Percentiles rank a stretch among this genome's conserved stretches.
phyloP scores from a whole-genome alignment of 2,888 invertebrate species.

The Rhabditoides inermis region DNA sequence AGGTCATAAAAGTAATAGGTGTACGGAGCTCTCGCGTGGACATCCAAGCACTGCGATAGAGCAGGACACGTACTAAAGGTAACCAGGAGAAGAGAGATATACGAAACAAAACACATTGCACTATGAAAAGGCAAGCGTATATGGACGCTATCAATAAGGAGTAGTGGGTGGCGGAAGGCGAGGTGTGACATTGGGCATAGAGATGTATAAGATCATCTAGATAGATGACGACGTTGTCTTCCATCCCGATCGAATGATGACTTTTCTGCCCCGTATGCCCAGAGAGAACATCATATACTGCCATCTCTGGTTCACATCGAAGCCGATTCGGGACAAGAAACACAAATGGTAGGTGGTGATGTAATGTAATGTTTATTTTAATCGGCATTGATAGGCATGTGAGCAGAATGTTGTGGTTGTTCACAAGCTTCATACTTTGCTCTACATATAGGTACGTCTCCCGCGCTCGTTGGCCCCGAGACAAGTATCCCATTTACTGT shows the following conservation, averaged over 20 bases:
- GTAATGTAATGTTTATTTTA: too few species aligned
- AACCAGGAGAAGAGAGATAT: too few species aligned
- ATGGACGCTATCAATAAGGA: too few species aligned
- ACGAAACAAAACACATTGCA: too few species aligned
- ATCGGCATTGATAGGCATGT: too few species aligned
- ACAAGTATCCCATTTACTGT: constrained; percentile 20
- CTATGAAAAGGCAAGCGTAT: too few species aligned
- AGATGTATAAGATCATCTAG: constrained; percentile 15
- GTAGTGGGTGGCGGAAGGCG: too few species aligned
- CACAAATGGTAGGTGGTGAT: constrained; percentile 16
- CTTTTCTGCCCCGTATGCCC: constrained; percentile 3
- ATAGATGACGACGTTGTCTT: constrained; percentile 24
- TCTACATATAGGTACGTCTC: constrained; percentile 15
- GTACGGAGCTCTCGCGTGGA: too few species aligned
- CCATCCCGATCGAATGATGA: constrained; percentile 13
- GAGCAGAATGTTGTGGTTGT: too few species aligned
- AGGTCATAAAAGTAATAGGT: too few species aligned
- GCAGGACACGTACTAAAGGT: too few species aligned
- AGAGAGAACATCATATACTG: constrained; percentile 10
- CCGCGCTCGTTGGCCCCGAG: constrained; percentile 7
- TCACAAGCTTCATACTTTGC: not conserved
- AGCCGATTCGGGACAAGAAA: constrained; percentile 13
- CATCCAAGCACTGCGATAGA: too few species aligned
- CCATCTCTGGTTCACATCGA: constrained; percentile 16
- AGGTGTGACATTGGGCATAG: not conserved